Conservation (phyloP, 2,797 vertebrate genomes). For the Threskiornis aethiopicus region DNA sequence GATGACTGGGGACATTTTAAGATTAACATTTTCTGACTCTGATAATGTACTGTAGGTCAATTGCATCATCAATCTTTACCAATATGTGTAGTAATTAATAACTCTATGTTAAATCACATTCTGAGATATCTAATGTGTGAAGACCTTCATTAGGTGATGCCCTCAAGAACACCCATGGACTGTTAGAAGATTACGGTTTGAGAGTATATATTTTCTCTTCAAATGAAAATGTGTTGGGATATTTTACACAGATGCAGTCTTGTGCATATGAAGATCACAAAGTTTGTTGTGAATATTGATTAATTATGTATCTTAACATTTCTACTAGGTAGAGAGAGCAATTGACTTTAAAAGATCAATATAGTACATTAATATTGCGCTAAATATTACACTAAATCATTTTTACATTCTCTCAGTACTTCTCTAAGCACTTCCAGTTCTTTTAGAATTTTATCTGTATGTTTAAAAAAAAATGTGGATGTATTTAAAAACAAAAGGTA, state of each 20-base stretch:
- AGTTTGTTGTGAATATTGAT: neutral
- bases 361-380: neutral
- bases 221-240: neutral
- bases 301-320: neutral
- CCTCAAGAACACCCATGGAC: neutral
- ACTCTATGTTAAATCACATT: neutral
- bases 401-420: neutral
- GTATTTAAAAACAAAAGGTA: neutral
- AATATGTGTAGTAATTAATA: neutral
- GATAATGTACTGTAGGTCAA: neutral
- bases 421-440: neutral
- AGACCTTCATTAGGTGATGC: neutral
- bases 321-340: neutral
- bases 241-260: neutral
- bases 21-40: neutral
- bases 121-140: neutral
- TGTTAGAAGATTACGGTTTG: neutral
- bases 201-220: neutral
- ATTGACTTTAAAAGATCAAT: neutral
- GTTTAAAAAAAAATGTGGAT: neutral
- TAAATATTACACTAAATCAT: neutral
- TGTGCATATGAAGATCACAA: neutral
- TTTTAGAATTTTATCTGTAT: neutral
- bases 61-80: neutral
- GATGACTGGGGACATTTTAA: neutral